Base-by-base conservation (phyloP, 2,797 vertebrate species). In the Harpagifer antarcticus region DNA sequence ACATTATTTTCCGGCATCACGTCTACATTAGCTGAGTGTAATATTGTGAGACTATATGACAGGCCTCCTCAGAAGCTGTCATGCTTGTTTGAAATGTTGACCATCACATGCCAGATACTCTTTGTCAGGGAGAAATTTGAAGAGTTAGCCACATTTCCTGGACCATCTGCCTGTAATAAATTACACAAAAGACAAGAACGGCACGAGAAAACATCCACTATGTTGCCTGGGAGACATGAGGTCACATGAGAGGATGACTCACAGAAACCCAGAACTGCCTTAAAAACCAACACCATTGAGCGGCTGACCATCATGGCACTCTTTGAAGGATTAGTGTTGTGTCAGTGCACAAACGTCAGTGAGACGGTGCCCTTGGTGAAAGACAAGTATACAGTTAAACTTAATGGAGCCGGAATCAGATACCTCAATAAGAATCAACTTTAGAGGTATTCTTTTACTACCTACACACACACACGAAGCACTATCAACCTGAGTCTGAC, bases 211-310 rank as follows among this genome's bases (percentile, higher is more conserved):
- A 89, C 85, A 82, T 79, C 87, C 83, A 61, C 77, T 75, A 87
- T 70, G 90, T 92, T 91, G 88, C 90, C 88, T 82, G 70, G 89
- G 92, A 91, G 89, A 92, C 88, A 83, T 27, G 88, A 89, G 87
- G 89, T 92, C 90, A 85, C 86, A 90, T 88, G 87, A 89, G 86
- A 91, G 76, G 86, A 86, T 90, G 88, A 92, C 86, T 91, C 89
- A 91, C 81, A 54, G 31, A 68, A 84, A 86, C 82, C 82, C 79
- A 75, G 71, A 81, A 86, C 64, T 73, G 84, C 84, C 78, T 27
- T 84, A 76, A 78, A 86, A 86, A 88, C 80, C 86, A 63, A 64
- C 72, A 62, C 76, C 75, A 80, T 78, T 67, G 83, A 88, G 17
- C 50, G 60, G 69, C 78, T 78, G 68, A 77, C 27, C 69, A 33